phyloP scores from a whole-genome alignment of 2,797 vertebrate genomes.

The Xiphorhynchus erythropygius region DNA sequence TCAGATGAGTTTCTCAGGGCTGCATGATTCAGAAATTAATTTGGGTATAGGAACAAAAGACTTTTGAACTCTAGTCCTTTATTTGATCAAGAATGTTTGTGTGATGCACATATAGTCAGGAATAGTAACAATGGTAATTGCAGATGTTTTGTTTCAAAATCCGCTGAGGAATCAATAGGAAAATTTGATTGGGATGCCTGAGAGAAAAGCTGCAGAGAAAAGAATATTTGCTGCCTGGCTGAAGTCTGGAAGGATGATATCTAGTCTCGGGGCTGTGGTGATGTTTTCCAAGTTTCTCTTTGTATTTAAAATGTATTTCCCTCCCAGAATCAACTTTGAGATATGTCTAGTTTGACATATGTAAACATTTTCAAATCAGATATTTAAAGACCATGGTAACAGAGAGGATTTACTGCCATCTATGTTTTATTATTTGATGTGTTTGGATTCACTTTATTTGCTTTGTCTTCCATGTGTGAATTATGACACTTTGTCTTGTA shows the following conservation, averaged over 20 bases:
- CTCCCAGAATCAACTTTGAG: not conserved
- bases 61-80: not conserved
- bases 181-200: not conserved
- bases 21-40: not conserved
- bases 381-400: not conserved
- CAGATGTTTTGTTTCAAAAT: not conserved
- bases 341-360: not conserved
- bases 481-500: not conserved
- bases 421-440: not conserved
- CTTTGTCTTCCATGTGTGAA: constrained; percentile 21
- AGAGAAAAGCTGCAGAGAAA: not conserved
- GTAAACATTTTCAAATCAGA: constrained; percentile 12
- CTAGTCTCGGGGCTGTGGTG: not conserved
- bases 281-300: not conserved
- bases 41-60: not conserved
- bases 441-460: constrained; percentile 6
- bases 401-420: not conserved
- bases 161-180: not conserved
- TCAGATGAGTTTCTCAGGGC: not conserved
- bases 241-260: not conserved
- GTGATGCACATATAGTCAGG: not conserved
- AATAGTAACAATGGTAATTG: not conserved
- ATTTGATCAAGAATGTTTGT: not conserved
- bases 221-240: not conserved
- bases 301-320: not conserved